These are phyloP conservation scores for Emberiza fucata DNA, from an alignment of 2,113 vertebrate species.

Conservation along the genomic window DNA sequence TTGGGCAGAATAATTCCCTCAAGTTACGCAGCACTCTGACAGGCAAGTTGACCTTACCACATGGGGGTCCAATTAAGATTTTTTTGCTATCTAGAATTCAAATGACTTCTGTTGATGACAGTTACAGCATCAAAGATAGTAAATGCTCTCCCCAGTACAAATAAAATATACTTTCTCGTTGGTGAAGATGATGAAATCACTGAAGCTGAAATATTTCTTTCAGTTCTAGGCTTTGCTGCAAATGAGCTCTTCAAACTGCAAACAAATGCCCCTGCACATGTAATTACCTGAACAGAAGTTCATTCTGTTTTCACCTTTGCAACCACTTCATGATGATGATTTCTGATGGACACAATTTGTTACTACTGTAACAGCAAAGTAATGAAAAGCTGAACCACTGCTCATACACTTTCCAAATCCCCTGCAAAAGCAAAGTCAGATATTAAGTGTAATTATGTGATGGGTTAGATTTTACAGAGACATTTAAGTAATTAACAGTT, in stretches of 20 bases:
- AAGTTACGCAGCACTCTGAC: background rate
- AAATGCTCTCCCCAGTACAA: background rate
- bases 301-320: background rate
- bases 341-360: background rate
- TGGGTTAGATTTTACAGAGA: background rate
- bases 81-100: background rate
- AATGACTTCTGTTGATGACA: background rate
- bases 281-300: background rate
- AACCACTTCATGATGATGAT: background rate
- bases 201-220: background rate
- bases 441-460: background rate
- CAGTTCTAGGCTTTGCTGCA: background rate
- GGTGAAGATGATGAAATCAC: background rate
- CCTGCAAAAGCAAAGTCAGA: background rate
- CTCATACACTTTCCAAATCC: background rate
- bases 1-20: background rate
- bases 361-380: accelerated
- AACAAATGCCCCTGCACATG: background rate
- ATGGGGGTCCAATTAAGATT: background rate
- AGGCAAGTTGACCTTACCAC: background rate
- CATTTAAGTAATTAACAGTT: background rate
- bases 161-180: background rate
- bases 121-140: background rate
- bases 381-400: background rate
- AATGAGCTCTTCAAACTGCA: background rate